These are phyloP conservation scores for Alectura lathami DNA, from an alignment of 2,113 vertebrate genomes.

Conservation along the genomic window DNA sequence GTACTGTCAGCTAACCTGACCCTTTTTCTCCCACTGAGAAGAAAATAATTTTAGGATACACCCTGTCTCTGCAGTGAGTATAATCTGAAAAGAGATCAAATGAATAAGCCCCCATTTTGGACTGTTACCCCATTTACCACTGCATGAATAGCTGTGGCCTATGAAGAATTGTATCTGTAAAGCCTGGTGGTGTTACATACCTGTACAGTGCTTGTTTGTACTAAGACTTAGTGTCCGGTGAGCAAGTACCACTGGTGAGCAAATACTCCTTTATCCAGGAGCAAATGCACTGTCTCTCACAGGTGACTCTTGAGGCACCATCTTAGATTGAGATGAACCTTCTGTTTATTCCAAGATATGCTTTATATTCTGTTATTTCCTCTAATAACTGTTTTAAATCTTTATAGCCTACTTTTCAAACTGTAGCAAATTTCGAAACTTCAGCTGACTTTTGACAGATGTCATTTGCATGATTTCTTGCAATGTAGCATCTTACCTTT, in stretches of 20 bases:
- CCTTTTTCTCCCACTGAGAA: background rate
- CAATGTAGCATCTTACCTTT: background rate
- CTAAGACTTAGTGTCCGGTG: background rate
- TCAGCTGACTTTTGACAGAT: background rate
- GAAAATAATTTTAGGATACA: background rate
- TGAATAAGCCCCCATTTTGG: background rate
- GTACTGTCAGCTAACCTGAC: background rate
- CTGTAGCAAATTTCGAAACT: background rate
- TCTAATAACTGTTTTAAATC: background rate
- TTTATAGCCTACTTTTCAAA: background rate
- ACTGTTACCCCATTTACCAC: background rate
- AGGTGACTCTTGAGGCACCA: background rate
- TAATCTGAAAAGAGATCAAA: background rate
- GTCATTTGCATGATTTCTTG: fast-evolving
- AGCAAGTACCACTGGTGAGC: background rate
- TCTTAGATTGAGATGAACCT: background rate
- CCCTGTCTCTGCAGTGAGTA: fast-evolving
- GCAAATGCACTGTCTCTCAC: background rate
- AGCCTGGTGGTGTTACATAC: background rate
- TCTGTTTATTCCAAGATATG: background rate
- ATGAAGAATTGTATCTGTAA: background rate
- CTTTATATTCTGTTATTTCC: background rate
- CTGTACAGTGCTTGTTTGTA: background rate
- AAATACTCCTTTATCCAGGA: background rate
- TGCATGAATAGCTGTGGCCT: background rate